Evolutionary conservation across 2,888 invertebrate genomes (phyloP).

Genomic region (Latrodectus hesperus): DNA sequence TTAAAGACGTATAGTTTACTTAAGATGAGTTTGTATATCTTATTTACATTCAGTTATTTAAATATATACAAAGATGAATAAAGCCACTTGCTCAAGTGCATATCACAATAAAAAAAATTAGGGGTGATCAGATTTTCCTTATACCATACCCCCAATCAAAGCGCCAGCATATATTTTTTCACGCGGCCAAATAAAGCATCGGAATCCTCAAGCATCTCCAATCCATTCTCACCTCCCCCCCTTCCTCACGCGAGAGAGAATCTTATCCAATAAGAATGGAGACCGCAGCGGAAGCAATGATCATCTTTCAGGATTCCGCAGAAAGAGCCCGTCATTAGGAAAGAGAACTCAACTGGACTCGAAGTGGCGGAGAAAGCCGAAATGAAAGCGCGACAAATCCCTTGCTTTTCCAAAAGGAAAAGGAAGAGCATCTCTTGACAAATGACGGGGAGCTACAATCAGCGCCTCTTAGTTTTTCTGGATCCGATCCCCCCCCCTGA

Average conservation of each 20-base stretch:
- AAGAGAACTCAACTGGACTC: conserved; percentile 30
- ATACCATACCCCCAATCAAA: no score
- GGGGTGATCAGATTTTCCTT: no score
- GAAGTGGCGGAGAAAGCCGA: conserved; percentile 3
- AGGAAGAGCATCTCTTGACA: conserved; percentile 41
- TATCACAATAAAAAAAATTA: no score
- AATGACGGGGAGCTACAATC: conserved; percentile 53
- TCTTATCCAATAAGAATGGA: not conserved
- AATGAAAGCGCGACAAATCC: conserved; percentile 46
- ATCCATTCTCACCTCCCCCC: not conserved
- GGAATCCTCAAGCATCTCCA: not conserved
- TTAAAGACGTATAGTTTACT: no score
- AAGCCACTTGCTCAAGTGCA: no score
- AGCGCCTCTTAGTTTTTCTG: conserved; percentile 47
- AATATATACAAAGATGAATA: no score
- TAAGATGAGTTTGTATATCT: no score
- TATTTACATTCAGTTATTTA: no score
- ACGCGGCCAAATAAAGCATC: no score
- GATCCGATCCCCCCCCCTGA: conserved; percentile 1
- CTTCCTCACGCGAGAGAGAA: not conserved
- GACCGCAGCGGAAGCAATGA: conserved; percentile 56
- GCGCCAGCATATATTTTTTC: no score
- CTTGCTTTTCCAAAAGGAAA: conserved; percentile 9
- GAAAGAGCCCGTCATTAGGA: conserved; percentile 32
- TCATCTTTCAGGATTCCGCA: conserved; percentile 65